Evolutionary conservation across 1,140 invertebrate species (phyloP).

Genomic region (Luehdorfia chinensis): DNA sequence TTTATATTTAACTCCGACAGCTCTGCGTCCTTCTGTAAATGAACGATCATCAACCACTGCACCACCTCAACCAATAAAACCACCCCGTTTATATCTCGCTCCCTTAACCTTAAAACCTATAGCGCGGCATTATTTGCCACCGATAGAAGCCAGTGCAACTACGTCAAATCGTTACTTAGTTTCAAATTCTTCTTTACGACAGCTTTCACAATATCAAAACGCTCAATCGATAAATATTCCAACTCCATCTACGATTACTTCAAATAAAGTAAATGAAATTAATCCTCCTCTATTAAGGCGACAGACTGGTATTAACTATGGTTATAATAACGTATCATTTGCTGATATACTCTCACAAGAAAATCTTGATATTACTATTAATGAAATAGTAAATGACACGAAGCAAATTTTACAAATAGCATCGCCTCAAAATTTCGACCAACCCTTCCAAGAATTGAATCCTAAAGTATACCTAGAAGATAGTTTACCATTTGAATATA

Average conservation of each 20-base stretch:
- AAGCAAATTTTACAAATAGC: slow-evolving; percentile 38
- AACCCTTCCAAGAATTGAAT: slow-evolving; percentile 36
- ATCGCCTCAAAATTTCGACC: slow-evolving; percentile 31
- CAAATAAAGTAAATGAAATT: slow-evolving; percentile 6
- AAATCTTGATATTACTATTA: slow-evolving; percentile 56
- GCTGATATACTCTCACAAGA: slow-evolving; percentile 57
- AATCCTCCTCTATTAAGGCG: slow-evolving; percentile 30
- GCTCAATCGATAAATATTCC: slow-evolving; percentile 29
- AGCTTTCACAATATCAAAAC: slow-evolving; percentile 32
- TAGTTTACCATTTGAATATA: slow-evolving; percentile 28
- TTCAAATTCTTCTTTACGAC: slow-evolving; percentile 24
- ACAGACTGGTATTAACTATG: slow-evolving; percentile 36
- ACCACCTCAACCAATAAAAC: slow-evolving; percentile 25
- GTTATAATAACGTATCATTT: slow-evolving; percentile 53
- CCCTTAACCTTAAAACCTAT: slow-evolving; percentile 45
- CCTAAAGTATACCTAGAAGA: neutral
- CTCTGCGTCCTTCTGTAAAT: slow-evolving; percentile 20
- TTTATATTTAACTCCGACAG: slow-evolving; percentile 35
- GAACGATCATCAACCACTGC: slow-evolving; percentile 14
- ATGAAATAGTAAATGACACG: slow-evolving; percentile 59
- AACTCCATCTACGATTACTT: slow-evolving; percentile 23
- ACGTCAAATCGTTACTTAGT: slow-evolving; percentile 44
- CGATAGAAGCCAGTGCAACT: slow-evolving; percentile 26
- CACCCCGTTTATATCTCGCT: slow-evolving; percentile 29
- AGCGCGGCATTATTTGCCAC: slow-evolving; percentile 42